Base-by-base conservation (phyloP, 2,888 invertebrate species). In the Spisula solida region DNA sequence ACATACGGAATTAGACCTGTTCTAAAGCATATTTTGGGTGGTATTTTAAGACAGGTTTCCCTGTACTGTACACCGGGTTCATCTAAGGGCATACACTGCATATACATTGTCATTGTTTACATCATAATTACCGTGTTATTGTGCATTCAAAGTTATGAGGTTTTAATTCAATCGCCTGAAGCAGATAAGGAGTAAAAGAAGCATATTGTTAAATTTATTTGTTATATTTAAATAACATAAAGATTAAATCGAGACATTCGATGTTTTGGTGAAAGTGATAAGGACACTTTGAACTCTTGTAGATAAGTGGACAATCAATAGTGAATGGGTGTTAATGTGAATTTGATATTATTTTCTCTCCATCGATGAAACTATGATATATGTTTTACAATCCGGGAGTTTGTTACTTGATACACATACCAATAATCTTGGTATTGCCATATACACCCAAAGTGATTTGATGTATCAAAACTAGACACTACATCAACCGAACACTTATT, bases 331-430 rank as follows among this genome's bases (percentile, higher is more conserved):
- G 60, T 6, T 66, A 66, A 66, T 66, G 60, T 25, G 60, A 66
- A 25, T 66, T 66, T 66, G 60, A 66, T 66, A 66, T 66, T 66
- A n/a, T 66, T 10, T 25, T 66, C 12, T 10, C 60, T 66, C 25
- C 60, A 25, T 66, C 5, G n/a, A 66, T 66, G 25, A 66, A 25
- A 66, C 60, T 25, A 66, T 66, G 60, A n/a, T 66, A 66, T 66
- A 66, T 66, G 25, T 25, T 25, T 66, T 66, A 66, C 60, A 66
- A 66, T 66, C 60, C 60, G 25, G 60, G 60, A 66, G 60, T 66
- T 66, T n/a, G 6, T 20, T n/a, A 60, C 18, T 41, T 41, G 41
- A 41, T 6, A 25, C 60, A 12, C n/a, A 25, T 25, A 25, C 20
- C 60, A n/a, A 25, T 25, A 1, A 66, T 66, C 25, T 66, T 0